phyloP scores from a whole-genome alignment of 2,113 vertebrate genomes.

The Nycticebus coucang region DNA sequence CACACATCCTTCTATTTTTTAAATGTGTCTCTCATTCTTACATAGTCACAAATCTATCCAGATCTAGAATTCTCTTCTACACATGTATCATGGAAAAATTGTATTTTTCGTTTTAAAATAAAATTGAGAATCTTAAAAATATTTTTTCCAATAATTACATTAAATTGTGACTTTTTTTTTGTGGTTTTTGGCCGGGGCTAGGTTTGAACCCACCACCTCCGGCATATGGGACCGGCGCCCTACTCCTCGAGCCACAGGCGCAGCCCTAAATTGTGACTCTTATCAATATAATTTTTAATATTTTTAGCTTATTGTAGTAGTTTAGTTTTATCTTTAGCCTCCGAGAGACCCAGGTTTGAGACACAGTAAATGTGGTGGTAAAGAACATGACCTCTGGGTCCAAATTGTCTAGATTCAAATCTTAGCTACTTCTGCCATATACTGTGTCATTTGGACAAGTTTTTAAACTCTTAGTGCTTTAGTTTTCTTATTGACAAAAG shows the following conservation, averaged over 20 bases:
- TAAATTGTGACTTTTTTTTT: not conserved
- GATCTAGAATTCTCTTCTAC: not conserved
- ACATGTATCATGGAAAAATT: not conserved
- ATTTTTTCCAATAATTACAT: not conserved
- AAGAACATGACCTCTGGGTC: not conserved
- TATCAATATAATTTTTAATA: not conserved
- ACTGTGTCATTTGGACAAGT: not conserved
- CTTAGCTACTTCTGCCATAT: not conserved
- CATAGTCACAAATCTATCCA: not conserved
- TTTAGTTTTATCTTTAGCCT: not conserved
- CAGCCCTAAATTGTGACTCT: not conserved
- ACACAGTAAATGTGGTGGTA: not conserved
- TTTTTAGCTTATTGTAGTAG: not conserved
- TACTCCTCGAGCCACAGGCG: too few species aligned
- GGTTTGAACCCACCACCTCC: too few species aligned
- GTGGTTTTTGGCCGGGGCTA: too few species aligned
- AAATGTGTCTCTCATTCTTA: slow-evolving; percentile 18
- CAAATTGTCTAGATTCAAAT: not conserved
- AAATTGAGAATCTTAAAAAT: not conserved
- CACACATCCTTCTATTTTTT: not conserved
- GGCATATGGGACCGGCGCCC: too few species aligned
- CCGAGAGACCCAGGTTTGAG: not conserved
- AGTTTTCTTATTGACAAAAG: slow-evolving; percentile 17
- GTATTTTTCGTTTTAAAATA: not conserved
- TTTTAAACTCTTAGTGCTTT: not conserved